Conservation (phyloP, 2,113 vertebrate species). For the Lethenteron camtschaticum region DNA sequence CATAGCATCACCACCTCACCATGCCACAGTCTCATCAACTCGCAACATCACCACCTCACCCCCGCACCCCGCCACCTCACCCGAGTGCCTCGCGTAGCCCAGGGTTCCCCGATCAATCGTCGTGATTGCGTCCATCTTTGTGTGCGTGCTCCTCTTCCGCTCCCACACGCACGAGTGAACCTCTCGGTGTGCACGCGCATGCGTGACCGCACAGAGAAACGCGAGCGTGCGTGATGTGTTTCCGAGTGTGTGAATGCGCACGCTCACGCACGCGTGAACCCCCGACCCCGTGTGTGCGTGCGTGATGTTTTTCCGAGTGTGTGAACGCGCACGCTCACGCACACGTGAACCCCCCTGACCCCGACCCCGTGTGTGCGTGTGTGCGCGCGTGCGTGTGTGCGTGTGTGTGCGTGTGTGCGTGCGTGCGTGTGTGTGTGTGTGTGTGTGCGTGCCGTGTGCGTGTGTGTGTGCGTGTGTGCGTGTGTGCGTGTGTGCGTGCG, state of each 20-base stretch:
- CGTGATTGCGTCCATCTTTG: too few relatives aligned
- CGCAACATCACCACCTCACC: too few relatives aligned
- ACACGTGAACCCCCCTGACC: neutral
- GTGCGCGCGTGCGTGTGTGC: constrained; percentile 8
- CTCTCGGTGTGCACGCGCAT: neutral
- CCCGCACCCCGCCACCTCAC: too few relatives aligned
- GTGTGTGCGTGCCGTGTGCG: constrained; percentile 4
- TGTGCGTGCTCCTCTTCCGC: neutral
- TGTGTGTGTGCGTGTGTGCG: neutral
- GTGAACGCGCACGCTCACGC: constrained; percentile 7
- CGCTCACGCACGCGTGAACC: constrained; percentile 6
- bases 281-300: constrained; percentile 6
- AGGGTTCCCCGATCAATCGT: too few relatives aligned
- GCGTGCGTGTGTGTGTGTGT: neutral
- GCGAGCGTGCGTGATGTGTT: constrained; percentile 6
- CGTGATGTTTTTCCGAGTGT: constrained; percentile 5
- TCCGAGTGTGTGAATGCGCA: constrained; percentile 3
- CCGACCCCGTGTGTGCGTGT: constrained; percentile 5
- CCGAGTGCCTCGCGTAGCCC: too few relatives aligned
- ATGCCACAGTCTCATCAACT: too few relatives aligned
- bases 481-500: neutral
- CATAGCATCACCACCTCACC: too few relatives aligned
- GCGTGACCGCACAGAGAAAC: neutral
- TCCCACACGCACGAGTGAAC: constrained; percentile 7
- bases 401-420: constrained; percentile 5